Evolutionary conservation across 1,140 invertebrate genomes (phyloP), one percentile per base, ranked within the genome.

Genomic region (Ganaspis sp.): DNA sequence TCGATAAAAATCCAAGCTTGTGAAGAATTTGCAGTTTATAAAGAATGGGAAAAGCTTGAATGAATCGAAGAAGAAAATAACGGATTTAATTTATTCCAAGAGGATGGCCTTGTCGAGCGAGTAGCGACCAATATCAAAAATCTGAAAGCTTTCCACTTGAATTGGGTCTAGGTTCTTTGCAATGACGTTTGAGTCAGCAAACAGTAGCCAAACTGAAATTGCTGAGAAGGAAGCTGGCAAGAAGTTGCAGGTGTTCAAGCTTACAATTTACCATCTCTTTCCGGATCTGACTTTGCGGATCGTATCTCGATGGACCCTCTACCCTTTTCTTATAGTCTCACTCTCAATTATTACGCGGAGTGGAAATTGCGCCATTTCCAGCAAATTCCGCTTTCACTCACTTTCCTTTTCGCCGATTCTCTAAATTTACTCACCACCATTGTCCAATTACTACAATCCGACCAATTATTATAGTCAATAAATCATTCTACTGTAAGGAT

Each of bases 101-200:
- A 15, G 58, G 11, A 29, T 64, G 21, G 53, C 21, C 21, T 21
- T 54, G 53, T 54, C 19, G 53, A 34, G 29, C 29, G n/a, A n/a
- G n/a, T 38, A 53, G 17, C 54, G 54, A 26, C 58, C 26, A 64
- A 64, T 64, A 64, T 64, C 58, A 23, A 29, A 64, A 64, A 64
- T 34, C 58, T 64, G 58, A 64, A 64, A 64, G 58, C 58, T 64
- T 64, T 64, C 26, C 23, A 29, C 58, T 64, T 64, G 58, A 26
- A 49, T 19, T n/a, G 4, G 21, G 9, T 64, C 54, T 64, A 0
- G 21, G 54, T 64, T 23, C 54, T 64, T 64, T 19, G 21, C 54
- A 64, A 64, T 64, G 21, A 42, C 77, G 29, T 82, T 71, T 74
- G 82, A 83, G 82, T 84, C 83, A 84, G 83, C 83, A 82, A 83